Evolutionary conservation across 2,113 vertebrate genomes (phyloP), one percentile per base, ranked within the genome.

Genomic region (Halcyon malimbica): DNA sequence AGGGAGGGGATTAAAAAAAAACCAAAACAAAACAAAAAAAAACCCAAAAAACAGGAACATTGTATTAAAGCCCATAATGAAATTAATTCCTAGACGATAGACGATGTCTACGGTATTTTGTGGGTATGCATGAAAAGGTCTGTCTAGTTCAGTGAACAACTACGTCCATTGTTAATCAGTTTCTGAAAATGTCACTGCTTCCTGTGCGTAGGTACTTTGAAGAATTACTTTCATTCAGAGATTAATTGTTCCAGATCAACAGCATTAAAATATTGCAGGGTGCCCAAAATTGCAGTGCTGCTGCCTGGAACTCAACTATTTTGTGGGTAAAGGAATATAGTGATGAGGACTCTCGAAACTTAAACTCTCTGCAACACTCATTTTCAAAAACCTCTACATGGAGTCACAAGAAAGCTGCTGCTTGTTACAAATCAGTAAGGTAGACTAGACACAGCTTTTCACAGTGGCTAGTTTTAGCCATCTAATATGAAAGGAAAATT

Each of bases 141-240:
- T 95, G 79, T 88, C 88, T 86, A 93, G 86, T 92, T 97, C 90
- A 94, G 67, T 90, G 90, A 96, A 96, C 88, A 89, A 88, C 35
- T 94, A 71, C 65, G 3, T 89, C 95, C 96, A 96, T 6, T 83
- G 80, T 83, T 90, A 87, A 90, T 74, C 56, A 75, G 96, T 95
- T 96, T 97, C 96, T 97, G 87, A 88, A 97, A 96, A 94, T 81
- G 92, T 92, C 96, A 96, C 64, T 67, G 31, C 64, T 96, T 96
- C 95, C 94, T 97, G 95, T 92, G 83, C 3, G 9, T 44, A 80
- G 54, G 74, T 90, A 87, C 78, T 95, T 90, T 94, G 94, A 94
- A 97, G 96, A 94, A 95, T 87, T 70, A 95, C 90, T 93, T 94
- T 95, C 86, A 90, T 88, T 94, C 91, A 96, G 68, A 95, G 69